Evolutionary conservation across 92 coral and sea anemone species (phyloP).

Genomic region (Zoanthus solanderi): DNA sequence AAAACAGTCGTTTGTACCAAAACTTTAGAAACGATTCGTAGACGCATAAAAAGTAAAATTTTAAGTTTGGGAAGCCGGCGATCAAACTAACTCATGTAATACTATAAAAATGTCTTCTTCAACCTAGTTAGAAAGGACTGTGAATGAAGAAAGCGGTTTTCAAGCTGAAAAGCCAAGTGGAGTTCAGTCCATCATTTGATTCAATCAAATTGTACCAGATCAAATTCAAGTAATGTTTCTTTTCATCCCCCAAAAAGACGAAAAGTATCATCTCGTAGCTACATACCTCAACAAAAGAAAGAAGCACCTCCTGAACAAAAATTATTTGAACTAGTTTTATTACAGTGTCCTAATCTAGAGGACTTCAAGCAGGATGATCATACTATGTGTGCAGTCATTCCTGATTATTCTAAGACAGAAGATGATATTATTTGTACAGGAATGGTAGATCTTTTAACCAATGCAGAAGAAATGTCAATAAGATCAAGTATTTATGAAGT

Average conservation of each 20-base stretch:
- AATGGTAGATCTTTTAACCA: not conserved
- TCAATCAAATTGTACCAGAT: not conserved
- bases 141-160: no score
- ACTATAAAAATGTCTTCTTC: no score
- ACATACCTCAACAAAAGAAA: not conserved
- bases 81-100: no score
- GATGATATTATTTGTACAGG: no score
- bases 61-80: no score
- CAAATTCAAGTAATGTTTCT: not conserved
- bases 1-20: no score
- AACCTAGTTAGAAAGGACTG: no score
- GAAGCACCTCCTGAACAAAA: slow-evolving; percentile 19
- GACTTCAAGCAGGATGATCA: not conserved
- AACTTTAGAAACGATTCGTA: no score
- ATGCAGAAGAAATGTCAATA: not conserved
- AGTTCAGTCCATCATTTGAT: slow-evolving; percentile 15
- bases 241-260: slow-evolving; percentile 29
- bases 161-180: not conserved
- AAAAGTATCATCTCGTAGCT: slow-evolving; percentile 1
- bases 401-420: not conserved
- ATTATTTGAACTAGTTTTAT: not conserved
- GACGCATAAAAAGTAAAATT: no score
- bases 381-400: not conserved
- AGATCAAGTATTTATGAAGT: slow-evolving; percentile 4
- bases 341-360: slow-evolving; percentile 6